Evolutionary conservation across 2,113 vertebrate genomes (phyloP).

Genomic region (Microtus pennsylvanicus): DNA sequence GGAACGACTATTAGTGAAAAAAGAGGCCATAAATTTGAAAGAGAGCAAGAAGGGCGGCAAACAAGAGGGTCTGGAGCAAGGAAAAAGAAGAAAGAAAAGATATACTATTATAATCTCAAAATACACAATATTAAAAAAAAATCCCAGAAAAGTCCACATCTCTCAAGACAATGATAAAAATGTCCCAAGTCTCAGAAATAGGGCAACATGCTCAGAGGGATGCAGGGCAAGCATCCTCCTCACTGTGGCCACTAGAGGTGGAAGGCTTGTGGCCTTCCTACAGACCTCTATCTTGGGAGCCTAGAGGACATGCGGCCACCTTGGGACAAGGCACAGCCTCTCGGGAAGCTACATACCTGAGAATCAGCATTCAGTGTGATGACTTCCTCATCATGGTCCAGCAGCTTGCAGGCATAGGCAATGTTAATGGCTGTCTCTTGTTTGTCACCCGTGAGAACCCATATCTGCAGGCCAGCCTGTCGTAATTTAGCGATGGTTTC

Average conservation of each 20-base stretch:
- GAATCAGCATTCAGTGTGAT: slow-evolving; percentile 97
- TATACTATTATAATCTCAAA: neutral
- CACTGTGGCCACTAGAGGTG: neutral
- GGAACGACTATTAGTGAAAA: neutral
- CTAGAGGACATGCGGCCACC: rapidly evolving
- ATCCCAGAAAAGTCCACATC: neutral
- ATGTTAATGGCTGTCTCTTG: slow-evolving; percentile 98
- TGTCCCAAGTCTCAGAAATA: neutral
- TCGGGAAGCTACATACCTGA: slow-evolving; percentile 85
- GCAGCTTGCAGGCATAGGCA: slow-evolving; percentile 96
- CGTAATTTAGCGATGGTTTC: slow-evolving; percentile 94
- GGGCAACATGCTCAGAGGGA: neutral
- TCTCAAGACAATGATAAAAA: neutral
- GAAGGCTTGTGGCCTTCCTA: neutral
- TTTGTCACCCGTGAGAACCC: slow-evolving; percentile 99
- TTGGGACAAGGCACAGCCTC: neutral
- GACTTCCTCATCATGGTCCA: slow-evolving; percentile 95
- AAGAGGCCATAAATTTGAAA: neutral
- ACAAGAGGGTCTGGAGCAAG: neutral
- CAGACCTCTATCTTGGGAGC: neutral
- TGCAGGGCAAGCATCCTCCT: neutral
- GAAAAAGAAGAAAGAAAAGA: neutral
- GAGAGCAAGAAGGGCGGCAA: neutral
- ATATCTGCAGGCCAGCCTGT: slow-evolving; percentile 96
- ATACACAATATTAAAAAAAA: neutral